Evolutionary conservation across 2,113 vertebrate genomes (phyloP).

Genomic region (Tetraodon nigroviridis): DNA sequence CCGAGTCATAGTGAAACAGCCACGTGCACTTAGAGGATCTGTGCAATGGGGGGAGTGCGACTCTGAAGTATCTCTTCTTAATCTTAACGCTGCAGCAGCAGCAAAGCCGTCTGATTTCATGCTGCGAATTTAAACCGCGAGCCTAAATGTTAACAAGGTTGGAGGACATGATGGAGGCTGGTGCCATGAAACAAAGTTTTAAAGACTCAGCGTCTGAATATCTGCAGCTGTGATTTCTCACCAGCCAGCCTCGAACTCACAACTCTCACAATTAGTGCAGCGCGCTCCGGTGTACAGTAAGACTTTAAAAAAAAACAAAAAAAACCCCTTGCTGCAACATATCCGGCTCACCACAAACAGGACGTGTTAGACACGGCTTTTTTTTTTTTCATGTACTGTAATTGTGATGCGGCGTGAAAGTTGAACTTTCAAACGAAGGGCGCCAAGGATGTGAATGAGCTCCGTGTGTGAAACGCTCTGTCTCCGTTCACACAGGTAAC

Average conservation of each 20-base stretch:
- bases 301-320: slow-evolving; percentile 28
- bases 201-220: slow-evolving; percentile 51
- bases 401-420: slow-evolving; percentile 5
- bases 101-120: neutral
- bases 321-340: neutral
- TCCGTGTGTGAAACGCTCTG: neutral
- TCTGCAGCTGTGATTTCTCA: slow-evolving; percentile 68
- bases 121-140: slow-evolving; percentile 26
- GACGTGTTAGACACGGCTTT: neutral
- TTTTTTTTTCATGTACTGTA: neutral
- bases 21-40: neutral
- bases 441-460: slow-evolving; percentile 1
- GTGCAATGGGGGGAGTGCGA: too few relatives aligned
- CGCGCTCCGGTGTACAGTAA: slow-evolving; percentile 31
- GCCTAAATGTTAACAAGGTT: slow-evolving; percentile 16
- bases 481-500: slow-evolving; percentile 70
- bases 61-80: neutral
- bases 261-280: slow-evolving; percentile 22
- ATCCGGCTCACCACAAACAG: slow-evolving; percentile 1
- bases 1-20: slow-evolving; percentile 2
- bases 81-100: slow-evolving; percentile 14
- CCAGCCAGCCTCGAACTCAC: slow-evolving; percentile 17
- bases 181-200: slow-evolving; percentile 1
- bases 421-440: neutral
- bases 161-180: neutral